Conservation (phyloP, 2,113 vertebrate species). For the Callithrix jacchus region DNA sequence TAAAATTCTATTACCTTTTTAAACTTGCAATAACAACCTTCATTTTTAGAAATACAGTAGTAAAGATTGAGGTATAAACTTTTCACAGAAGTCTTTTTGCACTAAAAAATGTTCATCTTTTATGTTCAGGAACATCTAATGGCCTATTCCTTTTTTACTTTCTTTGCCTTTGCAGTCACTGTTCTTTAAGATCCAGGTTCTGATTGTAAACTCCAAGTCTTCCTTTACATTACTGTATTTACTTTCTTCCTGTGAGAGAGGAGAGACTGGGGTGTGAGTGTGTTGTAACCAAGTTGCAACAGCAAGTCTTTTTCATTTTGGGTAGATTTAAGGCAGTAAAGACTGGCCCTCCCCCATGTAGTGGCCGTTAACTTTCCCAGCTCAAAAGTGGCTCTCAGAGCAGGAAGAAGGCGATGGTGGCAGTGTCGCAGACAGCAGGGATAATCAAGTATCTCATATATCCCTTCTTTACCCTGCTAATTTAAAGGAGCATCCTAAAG, state of each 20-base stretch:
- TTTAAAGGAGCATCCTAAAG: background rate
- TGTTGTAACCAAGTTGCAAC: background rate
- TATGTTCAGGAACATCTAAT: conserved; percentile 45
- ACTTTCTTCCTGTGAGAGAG: conserved; percentile 81
- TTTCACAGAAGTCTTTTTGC: conserved; percentile 84
- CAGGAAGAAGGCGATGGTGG: background rate
- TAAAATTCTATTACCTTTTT: conserved; percentile 63
- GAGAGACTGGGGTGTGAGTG: background rate
- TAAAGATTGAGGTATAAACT: conserved; percentile 96
- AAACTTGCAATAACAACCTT: conserved; percentile 62
- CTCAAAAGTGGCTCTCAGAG: background rate
- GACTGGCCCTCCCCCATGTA: background rate
- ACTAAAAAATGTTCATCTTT: conserved; percentile 66
- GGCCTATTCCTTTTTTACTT: conserved; percentile 54
- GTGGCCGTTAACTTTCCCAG: background rate
- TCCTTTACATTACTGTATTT: conserved; percentile 28
- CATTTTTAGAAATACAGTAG: conserved; percentile 89
- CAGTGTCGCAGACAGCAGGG: background rate
- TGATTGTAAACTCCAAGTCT: conserved; percentile 46
- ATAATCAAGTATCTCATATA: background rate
- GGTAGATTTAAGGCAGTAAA: background rate
- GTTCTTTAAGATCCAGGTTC: conserved; percentile 70
- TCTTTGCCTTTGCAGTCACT: conserved; percentile 63
- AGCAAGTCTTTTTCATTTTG: background rate
- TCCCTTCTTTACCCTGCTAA: background rate